Base-by-base conservation (phyloP, 2,113 vertebrate genomes). In the Serilophus lunatus region DNA sequence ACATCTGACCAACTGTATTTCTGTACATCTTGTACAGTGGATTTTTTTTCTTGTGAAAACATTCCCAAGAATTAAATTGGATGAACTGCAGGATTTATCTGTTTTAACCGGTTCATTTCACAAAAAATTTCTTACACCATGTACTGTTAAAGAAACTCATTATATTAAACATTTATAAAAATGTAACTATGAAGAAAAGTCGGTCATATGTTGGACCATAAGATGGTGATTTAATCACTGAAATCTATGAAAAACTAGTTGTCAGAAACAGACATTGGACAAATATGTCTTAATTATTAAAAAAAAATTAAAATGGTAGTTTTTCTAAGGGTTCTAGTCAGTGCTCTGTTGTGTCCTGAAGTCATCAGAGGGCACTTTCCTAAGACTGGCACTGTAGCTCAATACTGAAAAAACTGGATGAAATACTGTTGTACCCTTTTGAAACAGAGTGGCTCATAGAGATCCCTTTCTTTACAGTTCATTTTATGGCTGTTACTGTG, bases 91-190 rank as follows among this genome's bases (percentile, higher is more conserved):
- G 66, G 33, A 68, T 89, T 82, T 75, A 51, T 71, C 51, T 28
- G 18, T 74, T 92, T 81, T 74, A 87, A 56, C 35, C 19, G 25
- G 33, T 59, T 75, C 78, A 40, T 95, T 83, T 89, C 33, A 40
- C 16, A 63, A 40, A 31, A 35, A 8, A 36, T 72, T 53, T n/a
- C 23, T 63, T 86, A 64, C 4, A 36, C 4, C 29, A 44, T 76
- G 20, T 16, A 63, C 8, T 63, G 19, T 35, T 87, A 47, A 87
- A 89, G 56, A 78, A 90, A 26, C 18, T 90, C 31, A 56, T 2
- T 68, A 33, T 75, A 7, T 81, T 74, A 77, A 61, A 74, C 44
- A 10, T 56, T 78, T 56, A 42, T 68, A 49, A 81, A 86, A 91
- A 78, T 63, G 5, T 57, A 59, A 51, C 22, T 54, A 4, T 42